phyloP scores from a whole-genome alignment of 2,797 vertebrate genomes.

The Prunella strophiata region DNA sequence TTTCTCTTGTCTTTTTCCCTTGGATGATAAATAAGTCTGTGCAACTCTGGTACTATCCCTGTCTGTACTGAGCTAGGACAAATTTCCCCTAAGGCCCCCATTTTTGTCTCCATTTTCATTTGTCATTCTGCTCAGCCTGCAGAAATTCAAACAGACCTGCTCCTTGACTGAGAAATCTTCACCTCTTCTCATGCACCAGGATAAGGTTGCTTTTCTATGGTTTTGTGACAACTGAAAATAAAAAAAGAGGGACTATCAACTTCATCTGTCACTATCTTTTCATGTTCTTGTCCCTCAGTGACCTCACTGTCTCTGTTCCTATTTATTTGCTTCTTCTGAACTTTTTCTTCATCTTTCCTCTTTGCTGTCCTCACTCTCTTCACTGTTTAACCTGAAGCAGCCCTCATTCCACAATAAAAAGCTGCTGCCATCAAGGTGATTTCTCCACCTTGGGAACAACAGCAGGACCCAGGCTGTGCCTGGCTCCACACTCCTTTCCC shows the following conservation, averaged over 20 bases:
- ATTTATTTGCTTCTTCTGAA: constrained; percentile 36
- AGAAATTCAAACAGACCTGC: constrained; percentile 47
- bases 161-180: constrained; percentile 50
- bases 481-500: not conserved
- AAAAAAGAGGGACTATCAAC: not conserved
- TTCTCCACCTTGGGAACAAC: not conserved
- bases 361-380: not conserved
- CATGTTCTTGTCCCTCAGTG: not conserved
- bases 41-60: not conserved
- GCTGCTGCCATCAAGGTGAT: not conserved
- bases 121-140: constrained; percentile 56
- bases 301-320: not conserved
- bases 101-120: constrained; percentile 49
- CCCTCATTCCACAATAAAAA: not conserved
- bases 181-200: constrained; percentile 31
- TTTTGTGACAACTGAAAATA: constrained; percentile 2
- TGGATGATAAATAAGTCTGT: constrained; percentile 9
- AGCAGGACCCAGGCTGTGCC: not conserved
- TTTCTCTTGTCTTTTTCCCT: not conserved
- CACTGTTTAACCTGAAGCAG: constrained; percentile 14
- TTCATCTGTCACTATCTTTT: constrained; percentile 45
- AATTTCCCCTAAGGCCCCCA: constrained; percentile 42
- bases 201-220: constrained; percentile 29
- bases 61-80: constrained; percentile 43
- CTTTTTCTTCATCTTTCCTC: constrained; percentile 15